Evolutionary conservation across 2,797 vertebrate species (phyloP).

Genomic region (Eremophila alpestris): DNA sequence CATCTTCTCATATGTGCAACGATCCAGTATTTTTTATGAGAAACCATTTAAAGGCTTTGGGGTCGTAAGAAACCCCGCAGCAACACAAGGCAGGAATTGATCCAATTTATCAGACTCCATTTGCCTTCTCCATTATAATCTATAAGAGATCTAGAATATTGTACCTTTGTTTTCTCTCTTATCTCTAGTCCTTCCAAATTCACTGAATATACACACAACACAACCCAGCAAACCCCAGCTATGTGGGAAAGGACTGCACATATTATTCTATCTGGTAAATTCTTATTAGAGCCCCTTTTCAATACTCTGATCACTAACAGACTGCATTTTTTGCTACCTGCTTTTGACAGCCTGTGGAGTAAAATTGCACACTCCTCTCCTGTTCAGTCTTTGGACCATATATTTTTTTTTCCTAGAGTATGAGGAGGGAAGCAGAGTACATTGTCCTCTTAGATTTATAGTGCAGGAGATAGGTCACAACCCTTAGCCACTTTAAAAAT

Average conservation of each 20-base stretch:
- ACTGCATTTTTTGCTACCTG: background rate
- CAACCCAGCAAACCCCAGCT: background rate
- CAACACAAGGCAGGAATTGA: background rate
- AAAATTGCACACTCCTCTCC: background rate
- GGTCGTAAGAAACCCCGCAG: background rate
- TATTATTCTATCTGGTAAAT: background rate
- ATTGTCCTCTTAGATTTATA: constrained; percentile 47
- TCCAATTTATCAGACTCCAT: background rate
- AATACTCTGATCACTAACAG: background rate
- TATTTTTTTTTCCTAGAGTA: background rate
- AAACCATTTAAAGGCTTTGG: background rate
- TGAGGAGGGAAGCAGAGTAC: background rate
- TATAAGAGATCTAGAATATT: background rate
- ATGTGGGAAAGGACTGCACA: background rate
- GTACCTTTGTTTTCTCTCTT: background rate
- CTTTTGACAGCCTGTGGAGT: background rate
- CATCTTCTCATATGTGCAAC: background rate
- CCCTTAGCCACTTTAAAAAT: constrained; percentile 26
- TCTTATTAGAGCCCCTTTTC: background rate
- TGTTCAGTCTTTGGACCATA: background rate
- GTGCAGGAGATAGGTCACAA: constrained; percentile 14
- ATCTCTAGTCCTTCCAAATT: background rate
- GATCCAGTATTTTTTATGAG: background rate
- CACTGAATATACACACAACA: background rate
- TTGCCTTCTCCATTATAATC: background rate